These are phyloP conservation scores for Spicauda simplicius DNA, from an alignment of 2,888 invertebrate species.

Conservation along the genomic window DNA sequence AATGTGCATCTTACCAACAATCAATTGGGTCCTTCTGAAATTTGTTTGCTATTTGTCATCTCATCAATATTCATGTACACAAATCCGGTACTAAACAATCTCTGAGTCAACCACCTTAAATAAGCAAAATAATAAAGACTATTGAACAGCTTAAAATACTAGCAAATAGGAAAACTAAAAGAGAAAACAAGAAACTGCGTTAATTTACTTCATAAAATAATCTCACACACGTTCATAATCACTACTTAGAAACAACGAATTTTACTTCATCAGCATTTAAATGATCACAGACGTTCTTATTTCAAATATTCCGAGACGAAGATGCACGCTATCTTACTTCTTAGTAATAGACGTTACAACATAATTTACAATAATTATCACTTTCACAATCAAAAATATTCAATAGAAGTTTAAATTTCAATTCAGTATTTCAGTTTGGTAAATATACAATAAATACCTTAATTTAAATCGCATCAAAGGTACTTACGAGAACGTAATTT, in stretches of 20 bases:
- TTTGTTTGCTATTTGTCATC: constrained; percentile 16
- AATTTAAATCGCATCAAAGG: too few species aligned
- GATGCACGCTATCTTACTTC: background rate
- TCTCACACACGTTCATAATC: background rate
- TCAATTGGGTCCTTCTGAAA: background rate
- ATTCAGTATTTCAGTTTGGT: too few species aligned
- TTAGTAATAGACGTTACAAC: background rate
- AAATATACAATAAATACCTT: too few species aligned
- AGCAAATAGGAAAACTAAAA: background rate
- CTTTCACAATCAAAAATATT: background rate
- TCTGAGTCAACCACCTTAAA: constrained; percentile 4
- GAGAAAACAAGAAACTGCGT: background rate
- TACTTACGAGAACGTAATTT: too few species aligned
- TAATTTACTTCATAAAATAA: background rate
- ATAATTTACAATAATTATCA: background rate
- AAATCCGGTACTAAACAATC: constrained; percentile 16
- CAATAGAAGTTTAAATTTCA: too few species aligned
- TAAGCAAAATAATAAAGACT: background rate
- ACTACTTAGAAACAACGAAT: background rate
- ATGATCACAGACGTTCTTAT: constrained; percentile 10
- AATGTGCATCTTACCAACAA: constrained; percentile 7
- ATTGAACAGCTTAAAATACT: background rate
- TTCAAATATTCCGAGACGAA: constrained; percentile 1
- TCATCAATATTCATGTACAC: constrained; percentile 26
- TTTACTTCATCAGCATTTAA: constrained; percentile 3